Base-by-base conservation (phyloP, 2,888 invertebrate species). In the Colostygia pectinataria region DNA sequence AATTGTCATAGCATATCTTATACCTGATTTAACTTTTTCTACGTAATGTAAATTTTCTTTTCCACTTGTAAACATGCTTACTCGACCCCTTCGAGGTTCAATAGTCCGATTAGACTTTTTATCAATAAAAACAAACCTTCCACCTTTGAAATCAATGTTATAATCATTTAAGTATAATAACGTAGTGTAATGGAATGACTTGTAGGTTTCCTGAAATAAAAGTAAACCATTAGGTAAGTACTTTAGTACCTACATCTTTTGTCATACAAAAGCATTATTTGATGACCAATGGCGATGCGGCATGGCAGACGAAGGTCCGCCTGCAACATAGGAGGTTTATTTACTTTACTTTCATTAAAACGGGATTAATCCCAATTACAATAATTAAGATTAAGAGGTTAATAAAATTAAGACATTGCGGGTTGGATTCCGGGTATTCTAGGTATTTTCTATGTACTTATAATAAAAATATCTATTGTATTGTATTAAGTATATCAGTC, bases 31-130 rank as follows among this genome's bases (percentile, higher is more conserved):
- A 2, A 97, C 95, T 77, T 92, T 93, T 79, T 97, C 97, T 1
- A 97, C 96, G 77, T 91, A 92, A 80, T 97, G 97, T 0, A 92
- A 77, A 84, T 97, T 97, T 84, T 98, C 97, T 28, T 92, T 92
- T 8, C 97, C 97, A 33, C 97, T 97, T 0, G 97, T 96, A 72
- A 97, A 97, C 85, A 96, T 94, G 20, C 94, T 94, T 1, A 97
- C 92, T 56, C 97, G 91, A 10, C 95, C 95, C 78, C 92, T 92
- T 63, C 93, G 92, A 0, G 97, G 97, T 76, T 97, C 97, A 39
- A 93, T 84, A 56, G 96, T 95, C 39, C 89, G 90, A 59, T 92
- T 92, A n/a, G 82, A 74, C 45, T 91, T 92, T n/a, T 84, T 80
- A 71, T 96, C 96, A 8, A 95, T 80, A 78, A 95, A 97, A 14